These are phyloP conservation scores for Pachyseris speciosa DNA, from an alignment of 64 coral and sea anemone genomes.

Conservation along the genomic window DNA sequence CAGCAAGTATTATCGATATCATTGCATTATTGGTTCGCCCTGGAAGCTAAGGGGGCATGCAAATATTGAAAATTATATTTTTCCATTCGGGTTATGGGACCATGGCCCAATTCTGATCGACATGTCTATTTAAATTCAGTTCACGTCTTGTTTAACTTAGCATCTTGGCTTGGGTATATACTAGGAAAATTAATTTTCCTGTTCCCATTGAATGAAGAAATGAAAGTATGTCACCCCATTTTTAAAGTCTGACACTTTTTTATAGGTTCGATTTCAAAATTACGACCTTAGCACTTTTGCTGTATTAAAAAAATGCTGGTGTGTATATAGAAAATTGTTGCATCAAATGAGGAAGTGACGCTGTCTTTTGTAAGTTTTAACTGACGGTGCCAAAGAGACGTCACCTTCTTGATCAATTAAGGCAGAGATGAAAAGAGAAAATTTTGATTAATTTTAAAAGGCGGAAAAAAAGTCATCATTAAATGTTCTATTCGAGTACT, in stretches of 20 bases:
- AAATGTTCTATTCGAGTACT: background rate
- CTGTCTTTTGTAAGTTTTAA: too few relatives aligned
- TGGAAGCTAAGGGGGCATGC: background rate
- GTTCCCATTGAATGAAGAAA: too few relatives aligned
- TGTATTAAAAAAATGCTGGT: too few relatives aligned
- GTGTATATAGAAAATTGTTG: too few relatives aligned
- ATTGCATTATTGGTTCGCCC: background rate
- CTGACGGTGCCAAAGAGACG: background rate
- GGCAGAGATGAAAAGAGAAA: background rate
- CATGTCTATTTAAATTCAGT: background rate
- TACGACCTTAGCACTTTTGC: too few relatives aligned
- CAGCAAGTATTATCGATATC: background rate
- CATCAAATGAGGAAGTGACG: too few relatives aligned
- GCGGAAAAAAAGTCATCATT: background rate
- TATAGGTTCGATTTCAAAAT: too few relatives aligned
- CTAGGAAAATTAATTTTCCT: too few relatives aligned
- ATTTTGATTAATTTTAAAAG: background rate
- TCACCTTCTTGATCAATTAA: background rate
- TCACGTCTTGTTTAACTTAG: too few relatives aligned
- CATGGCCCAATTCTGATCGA: background rate
- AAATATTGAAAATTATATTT: background rate
- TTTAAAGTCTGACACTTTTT: too few relatives aligned
- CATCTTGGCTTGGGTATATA: too few relatives aligned
- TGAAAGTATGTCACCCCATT: too few relatives aligned
- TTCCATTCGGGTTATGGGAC: background rate